Conservation (phyloP, 2,797 vertebrate genomes). For the Staurois parvus region DNA sequence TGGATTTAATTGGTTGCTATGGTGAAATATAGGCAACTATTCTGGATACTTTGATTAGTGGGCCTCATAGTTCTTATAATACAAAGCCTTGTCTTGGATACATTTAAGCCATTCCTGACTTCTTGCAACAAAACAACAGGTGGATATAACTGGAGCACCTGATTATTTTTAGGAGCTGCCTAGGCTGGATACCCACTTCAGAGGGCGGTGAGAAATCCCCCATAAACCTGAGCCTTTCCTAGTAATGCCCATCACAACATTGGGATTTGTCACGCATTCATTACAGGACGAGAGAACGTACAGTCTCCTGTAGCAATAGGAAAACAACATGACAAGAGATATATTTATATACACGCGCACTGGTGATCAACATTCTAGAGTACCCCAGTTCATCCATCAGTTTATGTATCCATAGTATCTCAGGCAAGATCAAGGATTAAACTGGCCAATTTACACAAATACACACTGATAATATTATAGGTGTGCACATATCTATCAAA, state of each 20-base stretch:
- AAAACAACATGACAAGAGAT: background rate
- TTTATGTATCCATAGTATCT: no score
- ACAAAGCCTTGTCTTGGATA: no score
- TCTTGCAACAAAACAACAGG: constrained; percentile 39
- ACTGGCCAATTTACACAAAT: no score
- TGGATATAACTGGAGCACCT: background rate
- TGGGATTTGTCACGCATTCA: constrained; percentile 14
- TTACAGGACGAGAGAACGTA: background rate
- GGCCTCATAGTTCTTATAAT: no score
- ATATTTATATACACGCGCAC: background rate
- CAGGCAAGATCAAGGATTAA: no score
- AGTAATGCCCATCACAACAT: background rate
- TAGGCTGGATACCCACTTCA: background rate
- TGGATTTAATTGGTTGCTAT: no score
- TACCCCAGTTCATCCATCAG: no score
- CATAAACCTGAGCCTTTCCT: constrained; percentile 1
- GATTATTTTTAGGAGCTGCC: constrained; percentile 29
- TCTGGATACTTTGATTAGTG: no score
- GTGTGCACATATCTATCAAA: no score
- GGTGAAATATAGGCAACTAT: no score
- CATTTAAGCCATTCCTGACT: background rate
- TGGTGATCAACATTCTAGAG: no score
- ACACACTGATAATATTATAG: no score
- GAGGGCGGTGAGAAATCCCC: constrained; percentile 14
- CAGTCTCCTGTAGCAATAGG: background rate